Percentiles rank a stretch among this genome's conserved stretches.
These are phyloP conservation scores for Agrotis puta DNA, from an alignment of 2,888 invertebrate species.

Conservation along the genomic window DNA sequence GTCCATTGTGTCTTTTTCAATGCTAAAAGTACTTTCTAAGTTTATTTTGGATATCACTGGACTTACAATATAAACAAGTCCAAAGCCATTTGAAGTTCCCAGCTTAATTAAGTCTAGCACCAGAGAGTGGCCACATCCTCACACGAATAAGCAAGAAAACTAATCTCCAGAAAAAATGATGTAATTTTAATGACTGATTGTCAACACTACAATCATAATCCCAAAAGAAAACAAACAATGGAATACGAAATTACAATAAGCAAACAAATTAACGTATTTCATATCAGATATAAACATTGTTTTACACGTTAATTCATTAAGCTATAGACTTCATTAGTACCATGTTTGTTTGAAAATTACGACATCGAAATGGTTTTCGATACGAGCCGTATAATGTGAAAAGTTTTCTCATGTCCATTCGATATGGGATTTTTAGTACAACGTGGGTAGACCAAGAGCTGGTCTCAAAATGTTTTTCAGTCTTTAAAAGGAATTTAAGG, in stretches of 20 bases:
- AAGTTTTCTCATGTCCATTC: constrained; percentile 59
- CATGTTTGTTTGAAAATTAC: constrained; percentile 65
- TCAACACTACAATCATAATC: background rate
- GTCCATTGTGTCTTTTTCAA: no score
- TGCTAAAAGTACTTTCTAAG: no score
- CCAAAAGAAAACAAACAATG: constrained; percentile 18
- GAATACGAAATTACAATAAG: background rate
- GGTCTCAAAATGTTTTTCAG: constrained; percentile 4
- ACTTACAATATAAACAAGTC: no score
- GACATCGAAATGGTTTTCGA: constrained; percentile 62
- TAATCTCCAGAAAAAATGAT: constrained; percentile 1
- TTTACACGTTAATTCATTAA: constrained; percentile 57
- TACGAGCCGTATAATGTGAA: constrained; percentile 54
- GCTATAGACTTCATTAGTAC: constrained; percentile 63
- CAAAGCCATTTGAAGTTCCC: no score
- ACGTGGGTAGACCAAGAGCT: constrained; percentile 45
- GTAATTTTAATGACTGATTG: background rate
- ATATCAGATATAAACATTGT: constrained; percentile 49
- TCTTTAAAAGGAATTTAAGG: constrained; percentile 4
- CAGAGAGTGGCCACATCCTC: no score
- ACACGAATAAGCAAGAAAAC: no score
- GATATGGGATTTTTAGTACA: constrained; percentile 60
- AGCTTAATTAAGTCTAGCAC: no score
- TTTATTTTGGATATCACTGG: no score
- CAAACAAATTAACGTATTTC: constrained; percentile 31